These are phyloP conservation scores for Yoshiicerus persimilis DNA, from an alignment of 1,140 invertebrate genomes.

Conservation along the genomic window DNA sequence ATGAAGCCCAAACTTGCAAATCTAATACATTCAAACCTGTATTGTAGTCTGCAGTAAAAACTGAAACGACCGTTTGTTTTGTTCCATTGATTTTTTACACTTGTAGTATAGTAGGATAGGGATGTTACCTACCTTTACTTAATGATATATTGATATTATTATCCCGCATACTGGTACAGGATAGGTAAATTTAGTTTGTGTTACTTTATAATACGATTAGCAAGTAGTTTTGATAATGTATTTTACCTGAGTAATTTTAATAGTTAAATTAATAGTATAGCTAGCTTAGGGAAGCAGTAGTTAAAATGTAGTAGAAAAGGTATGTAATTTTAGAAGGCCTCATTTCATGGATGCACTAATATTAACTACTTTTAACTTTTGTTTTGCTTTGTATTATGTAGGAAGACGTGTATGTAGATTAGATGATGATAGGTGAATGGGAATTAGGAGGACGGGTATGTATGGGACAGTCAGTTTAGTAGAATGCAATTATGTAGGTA, in stretches of 20 bases:
- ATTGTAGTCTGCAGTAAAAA: no score
- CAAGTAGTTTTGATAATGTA: background rate
- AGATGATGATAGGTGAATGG: constrained; percentile 9
- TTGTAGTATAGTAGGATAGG: no score
- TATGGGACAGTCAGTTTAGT: background rate
- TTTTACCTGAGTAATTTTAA: background rate
- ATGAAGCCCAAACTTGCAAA: background rate
- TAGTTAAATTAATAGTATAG: background rate
- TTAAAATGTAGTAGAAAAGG: background rate
- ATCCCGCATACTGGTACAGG: background rate
- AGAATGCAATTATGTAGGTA: background rate
- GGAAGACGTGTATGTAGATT: background rate
- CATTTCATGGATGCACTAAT: no score
- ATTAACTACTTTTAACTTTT: background rate
- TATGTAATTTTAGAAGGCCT: background rate
- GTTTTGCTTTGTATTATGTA: background rate
- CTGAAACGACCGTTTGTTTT: background rate
- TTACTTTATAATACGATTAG: background rate
- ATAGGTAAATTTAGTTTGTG: background rate
- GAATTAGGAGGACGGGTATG: background rate
- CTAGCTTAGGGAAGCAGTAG: background rate
- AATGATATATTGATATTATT: background rate
- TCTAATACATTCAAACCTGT: background rate
- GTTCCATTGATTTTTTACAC: background rate
- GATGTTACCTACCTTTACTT: no score